Base-by-base conservation (phyloP, 2,113 vertebrate species). In the Rhinichthys klamathensis region DNA sequence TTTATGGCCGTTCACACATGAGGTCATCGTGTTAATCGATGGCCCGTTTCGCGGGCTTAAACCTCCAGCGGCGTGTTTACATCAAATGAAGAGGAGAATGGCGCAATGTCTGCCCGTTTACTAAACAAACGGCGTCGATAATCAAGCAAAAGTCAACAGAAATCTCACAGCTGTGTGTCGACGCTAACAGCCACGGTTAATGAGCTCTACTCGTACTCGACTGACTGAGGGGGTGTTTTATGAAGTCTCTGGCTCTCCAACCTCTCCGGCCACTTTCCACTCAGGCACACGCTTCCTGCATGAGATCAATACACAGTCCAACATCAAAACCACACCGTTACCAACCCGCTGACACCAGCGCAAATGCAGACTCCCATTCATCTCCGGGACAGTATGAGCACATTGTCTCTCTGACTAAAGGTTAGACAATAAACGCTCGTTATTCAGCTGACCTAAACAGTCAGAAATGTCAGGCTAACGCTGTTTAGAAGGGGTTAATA, bases 221-320 rank as follows among this genome's bases (percentile, higher is more conserved):
- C 63, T 1, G 63, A 69, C 7, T 18, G 85, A 92, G 86, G 90
- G 85, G 89, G 89, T 87, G 84, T 85, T 84, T 89, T 88, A 86
- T 80, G 89, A 87, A 87, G 89, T 74, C 84, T 83, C 65, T 70
- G 86, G 85, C 84, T 87, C 89, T 88, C 78, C 51, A 87, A 82
- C 86, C 88, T 89, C 83, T 89, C 80, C 87, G 85, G 78, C 77
- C 82, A 65, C 69, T 74, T 51, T 75, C 38, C 38, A 56, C 46
- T 35, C 82, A 87, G 85, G 80, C 85, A 54, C 72, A 30, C 70
- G 70, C 85, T 88, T 92, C 89, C 90, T 89, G 90, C 76, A 86
- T 87, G 85, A 89, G 51, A 84, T 91, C 88, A 89, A 86, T 12
- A 65, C 54, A 11, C 5, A 51, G 6, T 8, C 60, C 15, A 61